Evolutionary conservation across 2,888 invertebrate genomes (phyloP), one percentile per base, ranked within the genome.

Genomic region (Caenorhabditis zanzibari): DNA sequence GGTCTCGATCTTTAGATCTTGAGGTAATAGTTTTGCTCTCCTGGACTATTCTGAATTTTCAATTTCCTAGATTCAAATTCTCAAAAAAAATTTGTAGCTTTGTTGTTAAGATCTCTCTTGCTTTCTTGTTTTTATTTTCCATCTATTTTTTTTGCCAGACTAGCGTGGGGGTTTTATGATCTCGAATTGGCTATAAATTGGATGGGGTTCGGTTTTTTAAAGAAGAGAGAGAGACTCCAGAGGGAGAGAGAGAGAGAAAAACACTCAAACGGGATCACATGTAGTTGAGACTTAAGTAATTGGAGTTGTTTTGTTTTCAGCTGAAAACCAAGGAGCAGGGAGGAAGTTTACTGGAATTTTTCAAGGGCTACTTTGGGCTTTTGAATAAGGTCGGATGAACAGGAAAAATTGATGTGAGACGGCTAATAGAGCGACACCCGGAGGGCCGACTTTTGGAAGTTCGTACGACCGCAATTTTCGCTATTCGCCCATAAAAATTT

Each of bases 111-210:
- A 47, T 58, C 16, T 47, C 35, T 41, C 14, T 26, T 56, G 26
- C 14, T 38, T 56, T 47, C 47, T 47, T 47, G 47, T 47, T 47
- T 47, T 47, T 47, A 47, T 38, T 59, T 38, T 38, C 32, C 32
- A n/a, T n/a, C 38, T 38, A 6, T 38, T 6, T 38, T 38, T 22
- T 59, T 38, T 59, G 35, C 71, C 19, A 52, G 71, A 58, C 56
- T 38, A 38, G 19, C 47, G 54, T 54, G 28, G 66, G 19, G 32
- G 66, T 52, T 66, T 66, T 66, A 66, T 66, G 66, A 66, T 66
- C 66, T 66, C 32, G 66, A 66, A 66, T 66, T 49, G 49, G 49
- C 66, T 66, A 66, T 66, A 49, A 66, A 66, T 66, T 66, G 66
- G 49, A 66, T 66, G 28, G 35, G 44, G 38, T 61, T 63, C 35